Evolutionary conservation across 2,113 vertebrate genomes (phyloP).

Genomic region (Eolophus roseicapilla): DNA sequence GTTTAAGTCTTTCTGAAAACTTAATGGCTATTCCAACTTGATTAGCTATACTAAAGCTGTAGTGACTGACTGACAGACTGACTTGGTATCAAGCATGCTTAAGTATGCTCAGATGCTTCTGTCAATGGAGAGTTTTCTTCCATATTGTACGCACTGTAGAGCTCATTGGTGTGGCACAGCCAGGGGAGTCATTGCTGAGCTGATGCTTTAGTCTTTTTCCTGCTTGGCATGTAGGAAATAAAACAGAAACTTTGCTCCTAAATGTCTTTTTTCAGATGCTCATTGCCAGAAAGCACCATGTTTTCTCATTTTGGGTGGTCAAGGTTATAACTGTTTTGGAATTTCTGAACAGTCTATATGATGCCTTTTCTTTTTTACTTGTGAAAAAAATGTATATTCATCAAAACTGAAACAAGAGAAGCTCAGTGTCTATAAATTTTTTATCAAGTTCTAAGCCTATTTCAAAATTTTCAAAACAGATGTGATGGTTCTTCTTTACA

Average conservation of each 20-base stretch:
- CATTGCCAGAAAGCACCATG: not conserved
- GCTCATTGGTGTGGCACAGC: not conserved
- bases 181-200: not conserved
- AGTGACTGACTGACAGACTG: not conserved
- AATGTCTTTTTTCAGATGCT: not conserved
- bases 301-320: not conserved
- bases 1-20: not conserved
- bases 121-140: not conserved
- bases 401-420: not conserved
- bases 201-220: not conserved
- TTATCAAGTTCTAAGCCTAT: not conserved
- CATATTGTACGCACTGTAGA: accelerated
- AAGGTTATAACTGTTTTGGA: not conserved
- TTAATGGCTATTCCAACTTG: not conserved
- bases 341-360: not conserved
- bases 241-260: not conserved
- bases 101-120: not conserved
- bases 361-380: not conserved
- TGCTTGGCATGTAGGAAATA: not conserved
- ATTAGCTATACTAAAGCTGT: not conserved
- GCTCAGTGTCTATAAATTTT: not conserved
- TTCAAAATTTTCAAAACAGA: not conserved
- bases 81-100: not conserved
- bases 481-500: not conserved
- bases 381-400: not conserved